Evolutionary conservation across 1,140 invertebrate genomes (phyloP).

Genomic region (Lordiphosa collinella): DNA sequence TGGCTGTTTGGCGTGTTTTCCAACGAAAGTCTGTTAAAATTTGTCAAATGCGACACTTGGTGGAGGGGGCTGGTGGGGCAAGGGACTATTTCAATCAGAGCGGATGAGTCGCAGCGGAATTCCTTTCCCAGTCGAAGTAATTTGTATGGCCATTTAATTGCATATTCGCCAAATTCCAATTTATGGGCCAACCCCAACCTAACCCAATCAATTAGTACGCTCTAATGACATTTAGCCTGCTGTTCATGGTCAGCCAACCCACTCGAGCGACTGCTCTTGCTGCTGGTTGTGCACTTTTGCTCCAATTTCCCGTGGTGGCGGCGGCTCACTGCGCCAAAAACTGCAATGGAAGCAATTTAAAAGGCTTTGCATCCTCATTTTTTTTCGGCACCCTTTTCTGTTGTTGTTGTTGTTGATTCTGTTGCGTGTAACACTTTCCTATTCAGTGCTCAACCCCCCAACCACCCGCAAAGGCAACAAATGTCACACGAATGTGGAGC

Average conservation of each 20-base stretch:
- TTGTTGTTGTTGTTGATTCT: conserved; percentile 13
- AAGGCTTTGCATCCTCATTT: conserved; percentile 48
- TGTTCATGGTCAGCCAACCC: conserved; percentile 9
- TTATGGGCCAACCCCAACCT: conserved; percentile 7
- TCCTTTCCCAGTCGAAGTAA: conserved; percentile 7
- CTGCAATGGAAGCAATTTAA: conserved; percentile 25
- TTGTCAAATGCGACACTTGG: conserved; percentile 9
- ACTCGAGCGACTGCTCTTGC: conserved; percentile 2
- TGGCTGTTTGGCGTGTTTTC: conserved; percentile 9
- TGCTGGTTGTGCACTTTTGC: conserved; percentile 38
- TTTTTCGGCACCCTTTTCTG: conserved; percentile 31
- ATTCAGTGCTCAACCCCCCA: not conserved
- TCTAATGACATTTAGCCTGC: conserved; percentile 33
- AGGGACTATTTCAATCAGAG: too few species aligned
- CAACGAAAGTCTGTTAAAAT: conserved; percentile 35
- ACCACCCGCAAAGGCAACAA: conserved; percentile 23
- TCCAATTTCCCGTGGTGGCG: conserved; percentile 27
- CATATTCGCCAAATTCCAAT: conserved; percentile 34
- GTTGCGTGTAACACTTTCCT: conserved; percentile 64
- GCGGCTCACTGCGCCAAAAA: conserved; percentile 38
- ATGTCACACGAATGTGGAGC: conserved; percentile 72
- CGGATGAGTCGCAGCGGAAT: conserved; percentile 11
- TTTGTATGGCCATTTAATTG: conserved; percentile 40
- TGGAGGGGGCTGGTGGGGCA: too few species aligned
- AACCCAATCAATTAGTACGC: conserved; percentile 32